Evolutionary conservation across 2,797 vertebrate genomes (phyloP).

Genomic region (Artibeus lituratus): DNA sequence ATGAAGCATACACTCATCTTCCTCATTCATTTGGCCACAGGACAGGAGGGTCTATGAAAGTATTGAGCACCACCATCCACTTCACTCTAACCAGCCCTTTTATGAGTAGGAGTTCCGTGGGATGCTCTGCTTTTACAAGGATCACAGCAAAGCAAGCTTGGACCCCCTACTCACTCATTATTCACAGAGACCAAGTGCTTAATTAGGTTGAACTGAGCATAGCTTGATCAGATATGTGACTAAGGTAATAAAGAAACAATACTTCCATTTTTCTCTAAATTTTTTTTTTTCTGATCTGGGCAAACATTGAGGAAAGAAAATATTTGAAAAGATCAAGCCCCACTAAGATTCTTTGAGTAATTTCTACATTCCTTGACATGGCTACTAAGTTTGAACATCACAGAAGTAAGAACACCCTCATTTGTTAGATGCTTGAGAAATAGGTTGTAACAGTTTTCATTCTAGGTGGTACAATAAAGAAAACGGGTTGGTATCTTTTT

Average conservation of each 20-base stretch:
- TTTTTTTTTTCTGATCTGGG: background rate
- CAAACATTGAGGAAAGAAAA: background rate
- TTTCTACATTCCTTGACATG: background rate
- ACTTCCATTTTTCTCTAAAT: background rate
- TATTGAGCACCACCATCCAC: background rate
- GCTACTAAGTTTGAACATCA: background rate
- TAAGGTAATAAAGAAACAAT: background rate
- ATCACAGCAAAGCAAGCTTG: background rate
- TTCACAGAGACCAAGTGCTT: background rate
- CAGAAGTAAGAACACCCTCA: background rate
- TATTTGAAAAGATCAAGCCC: background rate
- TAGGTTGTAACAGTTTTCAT: background rate
- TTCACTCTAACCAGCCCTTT: background rate
- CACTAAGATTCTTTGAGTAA: background rate
- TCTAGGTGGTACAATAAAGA: background rate
- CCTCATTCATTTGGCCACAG: background rate
- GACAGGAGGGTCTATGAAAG: background rate
- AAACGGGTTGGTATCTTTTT: background rate
- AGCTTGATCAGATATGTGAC: background rate
- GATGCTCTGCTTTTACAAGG: background rate
- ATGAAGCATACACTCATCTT: background rate
- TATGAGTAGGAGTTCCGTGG: background rate
- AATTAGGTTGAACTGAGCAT: background rate
- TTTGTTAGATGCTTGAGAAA: background rate
- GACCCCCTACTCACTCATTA: background rate